These are phyloP conservation scores for Limosa lapponica DNA, from an alignment of 2,797 vertebrate genomes.

Conservation along the genomic window DNA sequence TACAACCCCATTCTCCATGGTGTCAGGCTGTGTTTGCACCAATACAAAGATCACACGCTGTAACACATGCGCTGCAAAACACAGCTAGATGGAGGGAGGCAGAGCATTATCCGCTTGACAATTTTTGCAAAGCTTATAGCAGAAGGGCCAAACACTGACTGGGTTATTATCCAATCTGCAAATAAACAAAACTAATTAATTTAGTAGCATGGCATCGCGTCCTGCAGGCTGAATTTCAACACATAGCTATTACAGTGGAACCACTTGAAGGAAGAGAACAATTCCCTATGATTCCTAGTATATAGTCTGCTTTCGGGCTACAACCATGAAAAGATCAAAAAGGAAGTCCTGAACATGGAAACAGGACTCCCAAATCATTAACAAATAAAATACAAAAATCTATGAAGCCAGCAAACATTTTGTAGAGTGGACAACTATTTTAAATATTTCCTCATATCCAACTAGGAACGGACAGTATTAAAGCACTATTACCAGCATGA, in stretches of 20 bases:
- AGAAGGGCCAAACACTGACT: neutral
- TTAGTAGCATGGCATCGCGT: neutral
- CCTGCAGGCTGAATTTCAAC: neutral
- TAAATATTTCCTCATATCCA: neutral
- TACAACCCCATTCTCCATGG: neutral
- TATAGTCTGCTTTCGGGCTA: neutral
- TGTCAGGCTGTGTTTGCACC: accelerated
- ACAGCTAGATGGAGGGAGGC: neutral
- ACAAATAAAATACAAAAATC: neutral
- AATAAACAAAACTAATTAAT: neutral
- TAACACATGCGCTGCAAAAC: accelerated
- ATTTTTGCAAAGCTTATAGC: neutral
- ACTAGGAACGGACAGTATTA: neutral
- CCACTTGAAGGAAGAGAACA: neutral
- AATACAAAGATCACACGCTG: neutral
- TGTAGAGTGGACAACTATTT: neutral
- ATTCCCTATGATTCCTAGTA: neutral
- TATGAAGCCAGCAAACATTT: neutral
- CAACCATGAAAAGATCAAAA: neutral
- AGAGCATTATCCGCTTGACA: neutral
- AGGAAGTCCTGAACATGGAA: neutral
- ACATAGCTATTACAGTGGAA: neutral
- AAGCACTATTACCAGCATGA: neutral
- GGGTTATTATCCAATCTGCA: neutral
- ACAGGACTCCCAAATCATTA: neutral